Conservation (phyloP, 2,113 vertebrate species). For the Ranitomeya variabilis region DNA sequence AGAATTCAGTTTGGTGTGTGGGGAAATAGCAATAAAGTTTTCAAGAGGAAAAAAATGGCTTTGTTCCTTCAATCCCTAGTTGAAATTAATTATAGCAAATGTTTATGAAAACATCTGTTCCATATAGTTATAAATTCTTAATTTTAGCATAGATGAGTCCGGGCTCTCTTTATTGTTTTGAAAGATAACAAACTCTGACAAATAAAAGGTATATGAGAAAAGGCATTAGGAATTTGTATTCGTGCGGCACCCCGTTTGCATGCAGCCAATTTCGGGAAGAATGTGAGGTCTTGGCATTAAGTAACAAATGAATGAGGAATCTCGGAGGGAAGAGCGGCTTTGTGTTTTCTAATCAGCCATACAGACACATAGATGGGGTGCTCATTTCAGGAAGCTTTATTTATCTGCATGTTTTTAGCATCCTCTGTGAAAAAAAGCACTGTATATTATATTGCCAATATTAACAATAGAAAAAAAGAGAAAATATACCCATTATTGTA, state of each 20-base stretch:
- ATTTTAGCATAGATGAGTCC: slow-evolving; percentile 74
- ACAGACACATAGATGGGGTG: slow-evolving; percentile 14
- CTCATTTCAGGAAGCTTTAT: slow-evolving; percentile 4
- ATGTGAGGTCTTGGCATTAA: slow-evolving; percentile 51
- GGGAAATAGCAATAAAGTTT: slow-evolving; percentile 78
- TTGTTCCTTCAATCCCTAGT: slow-evolving; percentile 77
- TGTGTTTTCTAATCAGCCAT: slow-evolving; percentile 35
- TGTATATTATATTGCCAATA: neutral
- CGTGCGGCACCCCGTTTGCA: slow-evolving; percentile 62
- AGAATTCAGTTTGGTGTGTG: slow-evolving; percentile 69
- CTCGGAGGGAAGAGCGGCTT: neutral
- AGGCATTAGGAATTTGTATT: slow-evolving; percentile 62
- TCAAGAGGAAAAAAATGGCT: slow-evolving; percentile 76
- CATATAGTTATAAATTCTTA: slow-evolving; percentile 78
- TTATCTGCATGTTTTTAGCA: slow-evolving; percentile 8
- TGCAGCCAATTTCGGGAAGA: slow-evolving; percentile 44
- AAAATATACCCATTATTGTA: neutral
- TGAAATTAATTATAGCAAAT: slow-evolving; percentile 85
- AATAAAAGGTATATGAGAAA: slow-evolving; percentile 68
- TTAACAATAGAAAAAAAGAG: neutral
- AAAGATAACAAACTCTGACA: slow-evolving; percentile 64
- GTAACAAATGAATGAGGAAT: slow-evolving; percentile 39
- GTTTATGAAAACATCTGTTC: slow-evolving; percentile 86
- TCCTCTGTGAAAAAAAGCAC: neutral
- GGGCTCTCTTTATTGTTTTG: slow-evolving; percentile 70